Percentiles rank a stretch among this genome's conserved stretches.
phyloP scores from a whole-genome alignment of 2,113 vertebrate species.

The Oryzias curvinotus region DNA sequence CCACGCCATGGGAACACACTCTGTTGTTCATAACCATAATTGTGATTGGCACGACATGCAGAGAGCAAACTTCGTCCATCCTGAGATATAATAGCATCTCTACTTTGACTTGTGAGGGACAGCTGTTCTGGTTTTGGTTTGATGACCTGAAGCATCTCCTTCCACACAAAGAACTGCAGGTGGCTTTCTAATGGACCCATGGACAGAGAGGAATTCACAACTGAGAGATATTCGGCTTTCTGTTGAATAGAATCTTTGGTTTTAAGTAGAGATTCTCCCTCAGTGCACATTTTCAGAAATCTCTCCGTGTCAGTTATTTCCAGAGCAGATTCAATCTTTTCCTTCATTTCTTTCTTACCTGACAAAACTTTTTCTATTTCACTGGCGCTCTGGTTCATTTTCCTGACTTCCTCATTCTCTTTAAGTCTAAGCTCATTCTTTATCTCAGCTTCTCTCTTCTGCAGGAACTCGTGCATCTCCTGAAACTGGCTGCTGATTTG shows the following conservation, averaged over 20 bases:
- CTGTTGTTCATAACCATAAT: too few species aligned
- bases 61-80: conserved; percentile 32
- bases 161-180: conserved; percentile 67
- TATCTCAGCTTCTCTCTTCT: conserved; percentile 52
- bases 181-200: conserved; percentile 59
- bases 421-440: conserved; percentile 24
- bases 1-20: too few species aligned
- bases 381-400: conserved; percentile 23
- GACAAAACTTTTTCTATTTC: conserved; percentile 27
- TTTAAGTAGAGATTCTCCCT: not conserved
- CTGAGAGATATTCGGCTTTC: conserved; percentile 5
- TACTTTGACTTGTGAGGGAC: conserved; percentile 2
- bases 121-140: conserved; percentile 27
- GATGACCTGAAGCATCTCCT: conserved; percentile 62
- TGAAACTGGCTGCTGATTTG: conserved; percentile 53
- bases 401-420: conserved; percentile 5
- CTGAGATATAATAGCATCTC: conserved; percentile 24
- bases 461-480: conserved; percentile 56
- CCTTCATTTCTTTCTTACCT: conserved; percentile 33
- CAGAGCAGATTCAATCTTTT: conserved; percentile 5
- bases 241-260: not conserved
- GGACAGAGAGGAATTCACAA: conserved; percentile 27
- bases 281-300: conserved; percentile 55
- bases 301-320: conserved; percentile 17
- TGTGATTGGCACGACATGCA: too few species aligned